Base-by-base conservation (phyloP, 2,888 invertebrate genomes). In the Linnaemya tessellans region DNA sequence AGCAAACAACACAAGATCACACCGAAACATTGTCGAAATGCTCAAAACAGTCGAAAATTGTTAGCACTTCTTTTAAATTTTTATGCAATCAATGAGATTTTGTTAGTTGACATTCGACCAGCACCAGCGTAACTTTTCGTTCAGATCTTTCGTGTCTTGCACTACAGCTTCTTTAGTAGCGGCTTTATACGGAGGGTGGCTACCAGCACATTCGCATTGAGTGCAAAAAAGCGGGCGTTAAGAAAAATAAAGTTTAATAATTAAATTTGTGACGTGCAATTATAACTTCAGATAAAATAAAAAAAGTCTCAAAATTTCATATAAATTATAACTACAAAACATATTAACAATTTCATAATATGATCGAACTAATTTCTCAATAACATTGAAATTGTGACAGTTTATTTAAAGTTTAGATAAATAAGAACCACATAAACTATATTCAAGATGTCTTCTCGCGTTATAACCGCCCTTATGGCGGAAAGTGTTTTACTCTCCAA, bases 41-140 rank as follows among this genome's bases (percentile, higher is more conserved):
- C 75, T 64, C 70, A 87, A 88, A 65, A 73, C 78, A 71, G 62
- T 87, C 87, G 88, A 89, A 89, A 89, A 82, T 79, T 58, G 82
- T 88, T 89, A 90, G 89, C 89, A 92, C 90, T 91, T 92, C 91
- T 91, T 91, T 92, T 91, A 92, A 92, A 92, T 89, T 90, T 92
- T 90, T 90, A 88, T 90, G 91, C 91, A 90, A 90, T 90, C 90
- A 89, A 88, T 84, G 89, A 89, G 85, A 87, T 89, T 89, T 88
- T 89, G 90, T 92, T 91, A 92, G 92, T 92, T 90, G 90, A 88
- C 88, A 88, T 87, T 88, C 88, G 89, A 87, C 88, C 88, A 88
- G 89, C 89, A 88, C 80, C 87, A 88, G 88, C 89, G 90, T 89
- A 89, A 87, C 88, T 84, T 88, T 86, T 87, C 64, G 13, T 58